phyloP scores from a whole-genome alignment of 2,888 invertebrate genomes.

The Blastobasis adustella region DNA sequence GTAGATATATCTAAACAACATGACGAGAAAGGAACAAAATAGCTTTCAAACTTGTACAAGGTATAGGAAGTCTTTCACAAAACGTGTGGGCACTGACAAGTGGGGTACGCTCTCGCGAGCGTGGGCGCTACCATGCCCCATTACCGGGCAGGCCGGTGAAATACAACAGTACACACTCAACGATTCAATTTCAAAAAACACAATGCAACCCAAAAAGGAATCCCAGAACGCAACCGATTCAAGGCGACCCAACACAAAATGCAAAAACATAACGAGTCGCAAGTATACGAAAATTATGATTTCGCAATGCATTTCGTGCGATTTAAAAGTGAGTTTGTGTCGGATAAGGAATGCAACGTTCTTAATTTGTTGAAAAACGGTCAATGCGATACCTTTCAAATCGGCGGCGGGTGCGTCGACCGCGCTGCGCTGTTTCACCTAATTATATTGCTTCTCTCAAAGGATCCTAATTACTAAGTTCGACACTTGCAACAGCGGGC shows the following conservation, averaged over 20 bases:
- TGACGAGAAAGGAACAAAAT: constrained; percentile 13
- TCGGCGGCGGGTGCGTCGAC: constrained; percentile 16
- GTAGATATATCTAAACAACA: too few species aligned
- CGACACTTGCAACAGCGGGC: constrained; percentile 15
- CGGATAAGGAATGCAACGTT: constrained; percentile 1
- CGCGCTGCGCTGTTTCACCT: constrained; percentile 28
- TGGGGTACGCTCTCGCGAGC: constrained; percentile 21
- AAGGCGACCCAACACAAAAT: not conserved
- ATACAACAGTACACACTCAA: constrained; percentile 9
- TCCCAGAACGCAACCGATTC: too few species aligned
- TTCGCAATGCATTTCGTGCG: not conserved
- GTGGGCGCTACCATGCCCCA: constrained; percentile 30
- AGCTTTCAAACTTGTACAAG: constrained; percentile 13
- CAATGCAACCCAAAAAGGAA: too few species aligned
- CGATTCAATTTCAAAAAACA: constrained; percentile 6
- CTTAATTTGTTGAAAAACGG: not conserved
- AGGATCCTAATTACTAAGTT: constrained; percentile 24
- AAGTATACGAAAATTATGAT: not conserved
- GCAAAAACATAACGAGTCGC: not conserved
- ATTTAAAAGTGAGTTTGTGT: not conserved
- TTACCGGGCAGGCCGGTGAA: constrained; percentile 28
- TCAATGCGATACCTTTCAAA: not conserved
- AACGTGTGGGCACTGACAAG: constrained; percentile 36
- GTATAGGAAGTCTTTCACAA: constrained; percentile 28
- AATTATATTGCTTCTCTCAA: constrained; percentile 31